Percentiles rank a stretch among this genome's conserved stretches.
phyloP scores from a whole-genome alignment of 2,797 vertebrate species.

The Denticeps clupeoides region DNA sequence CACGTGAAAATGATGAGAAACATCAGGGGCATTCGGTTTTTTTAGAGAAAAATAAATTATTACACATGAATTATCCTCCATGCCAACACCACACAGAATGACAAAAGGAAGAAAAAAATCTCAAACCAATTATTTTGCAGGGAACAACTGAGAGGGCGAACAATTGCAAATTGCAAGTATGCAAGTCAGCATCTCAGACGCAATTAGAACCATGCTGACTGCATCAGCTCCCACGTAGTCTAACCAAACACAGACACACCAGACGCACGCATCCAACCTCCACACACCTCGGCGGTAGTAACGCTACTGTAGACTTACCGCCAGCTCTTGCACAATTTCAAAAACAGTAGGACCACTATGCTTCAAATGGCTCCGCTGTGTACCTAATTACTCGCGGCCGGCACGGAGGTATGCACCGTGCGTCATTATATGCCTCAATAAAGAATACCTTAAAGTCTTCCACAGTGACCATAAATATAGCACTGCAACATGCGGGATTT shows the following conservation, averaged over 20 bases:
- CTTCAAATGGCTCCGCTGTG: no score
- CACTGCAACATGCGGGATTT: conserved; percentile 47
- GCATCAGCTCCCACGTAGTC: conserved; percentile 7
- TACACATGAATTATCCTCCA: conserved; percentile 41
- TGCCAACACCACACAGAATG: conserved; percentile 32
- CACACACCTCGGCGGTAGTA: not conserved
- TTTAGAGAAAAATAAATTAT: conserved; percentile 37
- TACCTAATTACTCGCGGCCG: no score
- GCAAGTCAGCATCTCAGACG: conserved; percentile 28
- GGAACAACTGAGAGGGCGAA: conserved; percentile 34
- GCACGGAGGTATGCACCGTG: no score
- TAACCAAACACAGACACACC: not conserved
- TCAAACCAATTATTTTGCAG: conserved; percentile 39
- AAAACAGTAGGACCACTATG: no score
- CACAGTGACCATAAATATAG: no score
- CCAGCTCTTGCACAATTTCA: no score
- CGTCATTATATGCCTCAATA: no score
- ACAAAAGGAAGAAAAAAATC: conserved; percentile 34
- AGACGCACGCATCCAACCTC: not conserved
- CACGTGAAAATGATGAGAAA: conserved; percentile 38
- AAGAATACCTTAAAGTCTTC: conserved; percentile 51
- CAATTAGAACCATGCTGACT: conserved; percentile 29
- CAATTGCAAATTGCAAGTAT: conserved; percentile 22
- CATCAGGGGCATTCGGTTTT: conserved; percentile 44
- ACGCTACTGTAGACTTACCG: no score